phyloP scores from a whole-genome alignment of 1,140 invertebrate species.

The Charaxes varanes region DNA sequence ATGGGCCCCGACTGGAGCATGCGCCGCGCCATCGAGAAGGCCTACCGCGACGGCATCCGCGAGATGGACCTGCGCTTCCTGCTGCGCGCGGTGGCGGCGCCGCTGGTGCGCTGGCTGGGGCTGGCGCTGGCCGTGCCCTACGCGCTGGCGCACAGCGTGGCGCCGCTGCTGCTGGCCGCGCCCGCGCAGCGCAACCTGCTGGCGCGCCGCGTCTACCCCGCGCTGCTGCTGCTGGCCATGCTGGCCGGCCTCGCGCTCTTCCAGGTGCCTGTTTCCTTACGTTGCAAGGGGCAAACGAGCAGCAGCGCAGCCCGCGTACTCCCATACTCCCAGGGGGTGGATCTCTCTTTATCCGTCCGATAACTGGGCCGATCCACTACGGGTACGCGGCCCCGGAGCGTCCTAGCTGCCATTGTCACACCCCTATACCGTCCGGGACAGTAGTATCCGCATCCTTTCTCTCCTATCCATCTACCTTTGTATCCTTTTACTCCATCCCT shows the following conservation, averaged over 20 bases:
- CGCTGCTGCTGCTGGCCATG: slow-evolving; percentile 83
- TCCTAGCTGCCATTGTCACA: too few relatives aligned
- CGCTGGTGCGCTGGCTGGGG: slow-evolving; percentile 91
- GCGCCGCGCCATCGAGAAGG: slow-evolving; percentile 91
- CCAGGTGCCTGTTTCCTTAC: slow-evolving; percentile 67
- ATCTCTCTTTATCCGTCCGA: too few relatives aligned
- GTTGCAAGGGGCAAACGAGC: not conserved
- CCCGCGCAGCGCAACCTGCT: slow-evolving; percentile 85
- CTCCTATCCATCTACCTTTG: too few relatives aligned
- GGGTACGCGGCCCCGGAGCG: too few relatives aligned
- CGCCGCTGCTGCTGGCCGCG: slow-evolving; percentile 86
- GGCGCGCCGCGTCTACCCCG: slow-evolving; percentile 93
- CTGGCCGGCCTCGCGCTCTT: slow-evolving; percentile 82
- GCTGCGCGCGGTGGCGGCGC: slow-evolving; percentile 88
- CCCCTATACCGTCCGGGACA: too few relatives aligned
- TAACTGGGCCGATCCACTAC: too few relatives aligned
- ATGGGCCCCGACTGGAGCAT: slow-evolving; percentile 98
- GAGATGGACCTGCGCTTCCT: slow-evolving; percentile 91
- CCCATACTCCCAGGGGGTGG: too few relatives aligned
- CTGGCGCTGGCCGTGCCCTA: slow-evolving; percentile 93
- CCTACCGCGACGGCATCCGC: slow-evolving; percentile 91
- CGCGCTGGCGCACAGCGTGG: slow-evolving; percentile 86
- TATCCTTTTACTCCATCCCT: too few relatives aligned
- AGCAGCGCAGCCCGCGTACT: not conserved
- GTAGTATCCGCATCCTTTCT: too few relatives aligned